Conservation (phyloP, 2,797 vertebrate genomes). For the Squalus acanthias region DNA sequence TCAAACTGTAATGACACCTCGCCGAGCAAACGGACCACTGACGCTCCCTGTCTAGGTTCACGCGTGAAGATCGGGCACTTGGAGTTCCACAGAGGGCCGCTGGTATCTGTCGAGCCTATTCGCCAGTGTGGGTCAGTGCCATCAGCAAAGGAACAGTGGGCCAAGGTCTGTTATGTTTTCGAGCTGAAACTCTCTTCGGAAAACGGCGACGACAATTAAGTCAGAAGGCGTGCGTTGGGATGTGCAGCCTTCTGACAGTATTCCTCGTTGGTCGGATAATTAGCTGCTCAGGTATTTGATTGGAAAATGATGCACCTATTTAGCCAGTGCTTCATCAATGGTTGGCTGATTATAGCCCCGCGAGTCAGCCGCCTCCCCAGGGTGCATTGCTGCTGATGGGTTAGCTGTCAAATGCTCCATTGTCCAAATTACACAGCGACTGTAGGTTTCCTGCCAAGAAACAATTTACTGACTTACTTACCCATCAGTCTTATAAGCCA, state of each 20-base stretch:
- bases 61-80: neutral
- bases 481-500: conserved; percentile 46
- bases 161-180: no score
- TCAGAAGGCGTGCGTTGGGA: conserved; percentile 37
- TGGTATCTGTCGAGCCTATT: neutral
- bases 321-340: conserved; percentile 63
- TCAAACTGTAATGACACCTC: neutral
- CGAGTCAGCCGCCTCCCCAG: conserved; percentile 62
- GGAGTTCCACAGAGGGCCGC: neutral
- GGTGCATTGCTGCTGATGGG: conserved; percentile 64
- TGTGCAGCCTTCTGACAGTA: conserved; percentile 40
- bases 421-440: conserved; percentile 74
- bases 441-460: conserved; percentile 67
- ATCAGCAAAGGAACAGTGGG: neutral
- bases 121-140: neutral
- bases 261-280: conserved; percentile 53
- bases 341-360: conserved; percentile 56
- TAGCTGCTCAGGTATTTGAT: conserved; percentile 52
- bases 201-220: conserved; percentile 39
- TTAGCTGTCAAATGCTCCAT: conserved; percentile 79
- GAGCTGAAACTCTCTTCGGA: neutral
- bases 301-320: conserved; percentile 60
- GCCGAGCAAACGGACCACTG: neutral
- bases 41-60: neutral
- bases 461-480: conserved; percentile 63